phyloP scores from a whole-genome alignment of 2,113 vertebrate genomes.

The Cochlearius cochlearius region DNA sequence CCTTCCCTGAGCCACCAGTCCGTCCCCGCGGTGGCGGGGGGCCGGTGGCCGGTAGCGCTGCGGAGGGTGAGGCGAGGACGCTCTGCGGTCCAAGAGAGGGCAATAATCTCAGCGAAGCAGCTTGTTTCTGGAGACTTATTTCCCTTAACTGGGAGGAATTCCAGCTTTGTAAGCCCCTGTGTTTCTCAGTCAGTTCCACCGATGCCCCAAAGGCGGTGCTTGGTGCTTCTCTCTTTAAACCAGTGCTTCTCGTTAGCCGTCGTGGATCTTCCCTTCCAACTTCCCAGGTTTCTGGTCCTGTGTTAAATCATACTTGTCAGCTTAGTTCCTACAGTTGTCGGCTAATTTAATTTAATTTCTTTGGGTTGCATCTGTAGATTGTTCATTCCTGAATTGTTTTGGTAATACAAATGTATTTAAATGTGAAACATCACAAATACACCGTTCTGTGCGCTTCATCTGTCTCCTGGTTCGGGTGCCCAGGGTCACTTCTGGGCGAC shows the following conservation, averaged over 20 bases:
- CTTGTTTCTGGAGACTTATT: background rate
- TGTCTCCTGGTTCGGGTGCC: background rate
- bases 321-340: background rate
- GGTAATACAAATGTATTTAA: background rate
- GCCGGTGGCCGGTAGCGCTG: background rate
- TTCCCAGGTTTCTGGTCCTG: background rate
- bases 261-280: background rate
- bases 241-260: background rate
- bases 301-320: background rate
- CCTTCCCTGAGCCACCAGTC: background rate
- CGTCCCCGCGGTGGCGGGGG: background rate
- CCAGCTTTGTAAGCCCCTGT: background rate
- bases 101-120: background rate
- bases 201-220: background rate
- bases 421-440: background rate
- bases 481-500: background rate
- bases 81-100: background rate
- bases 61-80: background rate
- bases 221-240: background rate
- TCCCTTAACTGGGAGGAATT: background rate
- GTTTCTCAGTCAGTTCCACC: background rate
- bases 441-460: background rate
- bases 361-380: background rate
- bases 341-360: background rate
- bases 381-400: background rate